Evolutionary conservation across 2,797 vertebrate genomes (phyloP).

Genomic region (Psittacula echo): DNA sequence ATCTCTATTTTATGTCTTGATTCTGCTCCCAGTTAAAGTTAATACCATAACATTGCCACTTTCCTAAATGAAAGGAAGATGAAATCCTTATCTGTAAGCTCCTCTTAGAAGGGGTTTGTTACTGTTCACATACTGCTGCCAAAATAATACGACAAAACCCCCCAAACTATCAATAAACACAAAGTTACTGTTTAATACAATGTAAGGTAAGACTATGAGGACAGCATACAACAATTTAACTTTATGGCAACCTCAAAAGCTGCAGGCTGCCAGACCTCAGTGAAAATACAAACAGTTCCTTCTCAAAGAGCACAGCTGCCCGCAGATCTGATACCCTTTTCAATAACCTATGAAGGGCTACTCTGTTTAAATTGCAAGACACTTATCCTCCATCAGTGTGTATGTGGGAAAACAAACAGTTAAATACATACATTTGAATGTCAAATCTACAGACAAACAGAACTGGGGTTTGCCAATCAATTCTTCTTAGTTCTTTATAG

Average conservation of each 20-base stretch:
- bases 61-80: neutral
- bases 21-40: neutral
- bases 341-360: neutral
- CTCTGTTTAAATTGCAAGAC: neutral
- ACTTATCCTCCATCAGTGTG: neutral
- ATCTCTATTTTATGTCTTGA: neutral
- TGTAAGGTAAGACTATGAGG: neutral
- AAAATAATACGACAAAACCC: neutral
- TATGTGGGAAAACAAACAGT: neutral
- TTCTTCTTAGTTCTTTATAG: neutral
- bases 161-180: neutral
- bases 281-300: neutral
- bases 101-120: neutral
- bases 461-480: neutral
- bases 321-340: neutral
- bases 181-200: neutral
- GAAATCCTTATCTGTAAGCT: neutral
- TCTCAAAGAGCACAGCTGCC: neutral
- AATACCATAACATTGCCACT: neutral
- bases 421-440: neutral
- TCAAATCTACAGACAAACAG: neutral
- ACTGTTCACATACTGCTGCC: neutral
- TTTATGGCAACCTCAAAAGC: neutral
- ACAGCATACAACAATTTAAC: neutral
- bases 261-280: neutral